Base-by-base conservation (phyloP, 1,140 invertebrate genomes). In the Drosophila lini region DNA sequence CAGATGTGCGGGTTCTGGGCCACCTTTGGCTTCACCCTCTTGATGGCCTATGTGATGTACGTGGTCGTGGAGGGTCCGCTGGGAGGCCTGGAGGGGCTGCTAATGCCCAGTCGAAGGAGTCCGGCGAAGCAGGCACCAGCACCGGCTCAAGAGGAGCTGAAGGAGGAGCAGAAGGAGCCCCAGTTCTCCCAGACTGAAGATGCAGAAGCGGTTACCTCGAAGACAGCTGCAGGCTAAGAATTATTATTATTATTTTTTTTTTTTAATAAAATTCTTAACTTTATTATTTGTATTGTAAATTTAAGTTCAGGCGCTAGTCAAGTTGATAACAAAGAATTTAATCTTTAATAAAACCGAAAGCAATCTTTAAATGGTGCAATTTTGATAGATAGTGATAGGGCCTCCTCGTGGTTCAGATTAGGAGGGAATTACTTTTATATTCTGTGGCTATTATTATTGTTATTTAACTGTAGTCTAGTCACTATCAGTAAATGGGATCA, bases 1-100 rank as follows among this genome's bases (percentile, higher is more conserved):
- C 10, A 91, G 88, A 78, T 84, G 50, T 52, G 80, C 0, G 40
- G 3, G 7, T 91, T 91, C 11, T 91, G 89, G 89, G 16, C 57
- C 4, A 42, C 50, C 44, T 85, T 91, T 50, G 83, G 74, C 13
- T 80, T 91, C 22, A 88, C 81, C 13, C 8, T 91, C 4, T 5
- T 91, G 0, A 47, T 80, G 22, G 55, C 88, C 11, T 75, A 73
- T 42, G 36, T 58, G 5, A 40, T 74, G n/a, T 82, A 80, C 34
- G 42, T 80, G 0, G 52, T 34, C 5, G 32, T 91, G 15, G 89
- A 91, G 44, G 78, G 65, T 6, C 89, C 89, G 3, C 34, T 91
- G 8, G 70, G 57, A 0, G 88, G 75, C 5, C 16, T 90, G 13
- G 86, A 86, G 50, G 44, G 45, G 7, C 28, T 81, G 1, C n/a